Conservation (phyloP, 2,113 vertebrate genomes). For the human region GRCh38 chr14:47739501-47740000, state of each 20-base stretch:
- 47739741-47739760: neutral
- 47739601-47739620: neutral
- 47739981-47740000: neutral
- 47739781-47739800: neutral
- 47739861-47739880: too few relatives aligned
- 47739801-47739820: neutral
- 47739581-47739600: neutral
- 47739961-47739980: neutral
- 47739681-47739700: neutral
- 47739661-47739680: neutral
- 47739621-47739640: neutral
- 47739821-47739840: neutral
- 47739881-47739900: neutral
- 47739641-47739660: neutral
- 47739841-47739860: too few relatives aligned
- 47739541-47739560: neutral
- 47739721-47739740: neutral
- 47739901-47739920: neutral
- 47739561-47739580: neutral
- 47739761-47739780: neutral
- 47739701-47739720: neutral
- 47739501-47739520: neutral
- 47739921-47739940: neutral
- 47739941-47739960: neutral
- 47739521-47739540: neutral